These are phyloP conservation scores for Galeruca laticollis DNA, from an alignment of 2,888 invertebrate genomes.

Conservation along the genomic window DNA sequence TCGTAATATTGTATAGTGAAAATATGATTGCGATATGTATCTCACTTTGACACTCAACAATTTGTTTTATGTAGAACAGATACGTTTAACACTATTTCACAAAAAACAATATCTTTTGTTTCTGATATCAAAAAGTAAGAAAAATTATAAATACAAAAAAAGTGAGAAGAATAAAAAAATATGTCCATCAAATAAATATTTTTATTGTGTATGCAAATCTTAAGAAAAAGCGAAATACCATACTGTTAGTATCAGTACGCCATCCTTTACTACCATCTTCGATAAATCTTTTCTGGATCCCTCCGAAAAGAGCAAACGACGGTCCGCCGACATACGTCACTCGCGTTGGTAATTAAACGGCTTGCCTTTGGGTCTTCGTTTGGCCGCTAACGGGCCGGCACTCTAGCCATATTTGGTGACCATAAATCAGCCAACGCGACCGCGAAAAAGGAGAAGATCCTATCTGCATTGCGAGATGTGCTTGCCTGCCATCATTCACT, in stretches of 20 bases:
- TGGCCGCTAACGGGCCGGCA: conserved; percentile 42
- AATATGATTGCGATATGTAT: too few relatives aligned
- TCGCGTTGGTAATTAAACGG: conserved; percentile 48
- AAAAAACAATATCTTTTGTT: too few relatives aligned
- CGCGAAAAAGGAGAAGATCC: conserved; percentile 27
- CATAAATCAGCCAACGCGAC: conserved; percentile 45
- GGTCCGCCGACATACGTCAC: conserved; percentile 43
- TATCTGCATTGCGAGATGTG: conserved; percentile 21
- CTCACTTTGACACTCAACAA: too few relatives aligned
- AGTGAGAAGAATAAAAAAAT: too few relatives aligned
- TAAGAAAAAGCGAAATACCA: not conserved
- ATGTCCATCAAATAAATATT: not conserved
- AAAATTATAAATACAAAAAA: too few relatives aligned
- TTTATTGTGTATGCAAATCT: not conserved
- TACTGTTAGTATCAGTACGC: not conserved
- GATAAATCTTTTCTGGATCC: conserved; percentile 27
- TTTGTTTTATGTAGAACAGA: too few relatives aligned
- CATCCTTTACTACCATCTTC: conserved; percentile 17
- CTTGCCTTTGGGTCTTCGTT: conserved; percentile 28
- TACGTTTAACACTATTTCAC: too few relatives aligned
- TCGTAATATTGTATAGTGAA: too few relatives aligned
- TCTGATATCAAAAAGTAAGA: too few relatives aligned
- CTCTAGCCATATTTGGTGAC: conserved; percentile 48
- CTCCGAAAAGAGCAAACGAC: conserved; percentile 37
- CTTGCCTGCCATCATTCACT: conserved; percentile 19